These are phyloP conservation scores for Gryllus longicercus DNA, from an alignment of 2,888 invertebrate genomes.

Conservation along the genomic window DNA sequence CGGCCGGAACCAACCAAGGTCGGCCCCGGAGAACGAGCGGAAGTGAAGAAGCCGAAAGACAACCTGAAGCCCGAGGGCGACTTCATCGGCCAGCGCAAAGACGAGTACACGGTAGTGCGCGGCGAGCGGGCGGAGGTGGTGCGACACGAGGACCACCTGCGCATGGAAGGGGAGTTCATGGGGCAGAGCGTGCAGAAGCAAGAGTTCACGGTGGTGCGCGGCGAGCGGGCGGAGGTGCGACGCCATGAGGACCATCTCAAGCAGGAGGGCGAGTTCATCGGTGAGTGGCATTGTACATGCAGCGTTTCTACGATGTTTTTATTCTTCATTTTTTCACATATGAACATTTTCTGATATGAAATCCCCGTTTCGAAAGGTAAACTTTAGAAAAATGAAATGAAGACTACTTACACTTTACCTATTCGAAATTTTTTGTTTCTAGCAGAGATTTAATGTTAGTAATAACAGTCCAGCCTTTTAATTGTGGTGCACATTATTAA, in stretches of 20 bases:
- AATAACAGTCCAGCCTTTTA: too few species aligned
- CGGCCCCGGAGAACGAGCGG: slow-evolving; percentile 45
- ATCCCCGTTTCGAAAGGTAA: neutral
- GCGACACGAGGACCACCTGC: slow-evolving; percentile 45
- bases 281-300: slow-evolving; percentile 19
- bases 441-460: too few species aligned
- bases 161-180: slow-evolving; percentile 59
- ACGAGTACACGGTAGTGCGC: slow-evolving; percentile 44
- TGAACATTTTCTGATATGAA: neutral
- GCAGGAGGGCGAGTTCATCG: slow-evolving; percentile 42
- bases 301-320: neutral
- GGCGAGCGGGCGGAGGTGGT: slow-evolving; percentile 39
- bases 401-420: too few species aligned
- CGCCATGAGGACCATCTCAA: slow-evolving; percentile 60
- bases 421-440: too few species aligned
- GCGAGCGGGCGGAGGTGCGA: slow-evolving; percentile 60
- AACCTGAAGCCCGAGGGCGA: slow-evolving; percentile 49
- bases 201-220: slow-evolving; percentile 48
- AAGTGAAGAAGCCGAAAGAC: slow-evolving; percentile 46
- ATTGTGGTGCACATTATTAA: too few species aligned
- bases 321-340: neutral
- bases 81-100: slow-evolving; percentile 39
- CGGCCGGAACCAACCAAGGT: slow-evolving; percentile 46
- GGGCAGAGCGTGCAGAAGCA: slow-evolving; percentile 32
- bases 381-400: too few species aligned